Percentiles rank a stretch among this genome's conserved stretches.
Conservation (phyloP, 2,113 vertebrate genomes). For the Mesocricetus auratus region DNA sequence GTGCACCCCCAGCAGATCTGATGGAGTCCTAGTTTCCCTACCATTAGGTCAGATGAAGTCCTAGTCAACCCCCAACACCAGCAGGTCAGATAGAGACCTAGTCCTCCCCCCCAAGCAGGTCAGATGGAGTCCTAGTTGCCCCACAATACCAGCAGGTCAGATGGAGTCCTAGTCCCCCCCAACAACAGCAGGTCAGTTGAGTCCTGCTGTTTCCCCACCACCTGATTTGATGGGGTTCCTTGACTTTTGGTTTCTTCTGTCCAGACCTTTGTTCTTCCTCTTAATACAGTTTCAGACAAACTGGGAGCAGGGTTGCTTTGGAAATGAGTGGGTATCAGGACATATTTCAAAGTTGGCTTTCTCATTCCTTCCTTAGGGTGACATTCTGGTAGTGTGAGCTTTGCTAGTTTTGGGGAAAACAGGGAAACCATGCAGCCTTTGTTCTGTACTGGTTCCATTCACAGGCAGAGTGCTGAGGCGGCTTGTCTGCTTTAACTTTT, state of each 20-base stretch:
- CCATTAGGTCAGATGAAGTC: neutral
- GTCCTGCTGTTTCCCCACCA: too few species aligned
- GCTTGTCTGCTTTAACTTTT: slow-evolving; percentile 43
- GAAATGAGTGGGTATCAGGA: neutral
- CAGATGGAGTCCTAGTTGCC: neutral
- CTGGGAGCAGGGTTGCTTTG: slow-evolving; percentile 38
- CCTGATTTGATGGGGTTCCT: neutral
- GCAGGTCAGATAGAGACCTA: neutral
- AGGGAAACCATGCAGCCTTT: neutral
- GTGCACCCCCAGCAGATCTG: neutral
- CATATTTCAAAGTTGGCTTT: slow-evolving; percentile 24
- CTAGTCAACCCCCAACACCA: too few species aligned
- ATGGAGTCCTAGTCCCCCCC: neutral
- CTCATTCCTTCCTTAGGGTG: neutral
- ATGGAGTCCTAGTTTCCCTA: neutral
- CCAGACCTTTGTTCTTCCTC: neutral
- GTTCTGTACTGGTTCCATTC: slow-evolving; percentile 3
- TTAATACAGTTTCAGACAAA: slow-evolving; percentile 21
- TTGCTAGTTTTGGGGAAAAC: slow-evolving; percentile 20
- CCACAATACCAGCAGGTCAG: neutral
- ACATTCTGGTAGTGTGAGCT: neutral
- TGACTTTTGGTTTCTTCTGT: slow-evolving; percentile 52
- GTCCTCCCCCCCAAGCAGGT: too few species aligned
- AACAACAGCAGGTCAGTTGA: neutral
- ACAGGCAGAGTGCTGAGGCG: slow-evolving; percentile 56